phyloP scores from a whole-genome alignment of 2,888 invertebrate genomes.

The Orthonychiurus folsomi region DNA sequence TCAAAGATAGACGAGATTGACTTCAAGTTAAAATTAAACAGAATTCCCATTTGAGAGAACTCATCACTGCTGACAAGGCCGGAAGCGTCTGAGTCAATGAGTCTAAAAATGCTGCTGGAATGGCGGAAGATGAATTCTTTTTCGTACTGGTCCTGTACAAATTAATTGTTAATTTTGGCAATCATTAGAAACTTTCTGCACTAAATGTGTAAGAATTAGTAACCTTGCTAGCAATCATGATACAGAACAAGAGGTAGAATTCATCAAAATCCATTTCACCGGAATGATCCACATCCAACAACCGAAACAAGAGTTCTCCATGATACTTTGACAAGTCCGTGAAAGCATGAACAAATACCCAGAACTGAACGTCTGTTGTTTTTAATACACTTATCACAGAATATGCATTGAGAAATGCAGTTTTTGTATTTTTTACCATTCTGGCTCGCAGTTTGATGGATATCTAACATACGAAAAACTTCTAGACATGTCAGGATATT shows the following conservation, averaged over 20 bases:
- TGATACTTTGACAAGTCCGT: constrained; percentile 38
- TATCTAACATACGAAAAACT: constrained; percentile 40
- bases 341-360: constrained; percentile 35
- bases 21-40: constrained; percentile 41
- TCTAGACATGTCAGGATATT: constrained; percentile 38
- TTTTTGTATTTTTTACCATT: constrained; percentile 37
- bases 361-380: constrained; percentile 41
- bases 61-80: constrained; percentile 40
- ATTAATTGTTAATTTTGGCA: no score
- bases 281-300: constrained; percentile 42
- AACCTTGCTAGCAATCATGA: constrained; percentile 42
- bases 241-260: constrained; percentile 42
- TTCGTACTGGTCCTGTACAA: constrained; percentile 41
- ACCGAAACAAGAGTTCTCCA: constrained; percentile 41
- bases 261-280: constrained; percentile 43
- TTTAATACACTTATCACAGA: not conserved
- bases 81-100: constrained; percentile 42
- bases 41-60: constrained; percentile 41
- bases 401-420: constrained; percentile 2
- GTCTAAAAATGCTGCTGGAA: constrained; percentile 41
- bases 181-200: constrained; percentile 8
- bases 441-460: constrained; percentile 33
- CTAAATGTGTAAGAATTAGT: not conserved
- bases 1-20: constrained; percentile 34
- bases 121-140: constrained; percentile 43